Percentiles rank a stretch among this genome's conserved stretches.
phyloP scores from a whole-genome alignment of 1,140 invertebrate genomes.

The Euwallacea similis region DNA sequence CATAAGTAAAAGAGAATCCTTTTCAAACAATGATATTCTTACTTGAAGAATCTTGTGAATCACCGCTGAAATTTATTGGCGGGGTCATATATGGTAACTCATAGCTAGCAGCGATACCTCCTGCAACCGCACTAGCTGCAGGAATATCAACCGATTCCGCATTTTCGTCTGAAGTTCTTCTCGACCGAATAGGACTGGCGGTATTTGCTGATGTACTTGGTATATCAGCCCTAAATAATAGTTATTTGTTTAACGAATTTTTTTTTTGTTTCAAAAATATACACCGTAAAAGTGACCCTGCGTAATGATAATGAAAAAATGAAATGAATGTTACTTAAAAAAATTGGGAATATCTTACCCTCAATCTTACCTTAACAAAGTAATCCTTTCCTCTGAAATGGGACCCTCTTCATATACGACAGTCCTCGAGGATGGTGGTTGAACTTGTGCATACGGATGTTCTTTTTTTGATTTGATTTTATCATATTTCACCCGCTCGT shows the following conservation, averaged over 20 bases:
- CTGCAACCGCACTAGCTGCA: constrained; percentile 80
- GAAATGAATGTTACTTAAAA: background rate
- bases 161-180: constrained; percentile 57
- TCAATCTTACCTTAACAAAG: constrained; percentile 41
- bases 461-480: constrained; percentile 58
- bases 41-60: constrained; percentile 84
- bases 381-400: constrained; percentile 40
- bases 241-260: background rate
- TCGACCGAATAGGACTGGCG: constrained; percentile 52
- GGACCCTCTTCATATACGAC: constrained; percentile 32
- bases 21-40: constrained; percentile 36
- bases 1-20: constrained; percentile 15
- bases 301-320: background rate
- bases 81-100: constrained; percentile 89
- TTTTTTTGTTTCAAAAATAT: background rate
- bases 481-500: constrained; percentile 62
- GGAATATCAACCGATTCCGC: constrained; percentile 62
- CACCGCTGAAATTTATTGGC: constrained; percentile 80
- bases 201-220: constrained; percentile 37
- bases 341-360: background rate
- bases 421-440: constrained; percentile 45
- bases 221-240: constrained; percentile 32
- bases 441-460: constrained; percentile 71
- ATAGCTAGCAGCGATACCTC: constrained; percentile 80
- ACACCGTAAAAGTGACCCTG: background rate